Evolutionary conservation across 37 sponge, comb jelly and placozoan species (phyloP), one percentile per base, ranked within the genome.

Genomic region (Hormiphora californensis): DNA sequence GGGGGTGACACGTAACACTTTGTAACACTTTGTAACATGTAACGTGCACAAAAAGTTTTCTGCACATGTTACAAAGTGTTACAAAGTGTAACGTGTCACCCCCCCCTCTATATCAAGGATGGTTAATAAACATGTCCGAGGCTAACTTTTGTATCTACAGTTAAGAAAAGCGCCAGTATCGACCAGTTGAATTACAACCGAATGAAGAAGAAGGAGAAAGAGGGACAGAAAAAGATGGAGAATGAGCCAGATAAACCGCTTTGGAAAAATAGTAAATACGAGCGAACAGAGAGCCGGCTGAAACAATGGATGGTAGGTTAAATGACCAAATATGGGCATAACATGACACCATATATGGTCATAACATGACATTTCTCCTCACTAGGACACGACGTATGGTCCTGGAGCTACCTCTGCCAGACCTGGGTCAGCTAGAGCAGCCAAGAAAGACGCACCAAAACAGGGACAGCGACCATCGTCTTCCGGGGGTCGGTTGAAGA

Each of bases 261-360:
- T 1, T 73, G 81, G 81, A 73, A 73, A 21, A 73, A 40, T 30
- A 73, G 81, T 28, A 73, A 73, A 41, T 73, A 73, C 46, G 81
- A 73, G 23, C 9, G 81, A 28, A 73, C 81, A 19, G 81, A 73
- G 22, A 73, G 81, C 81, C 9, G 81, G n/a, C 38, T 73, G 17
- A 73, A 73, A 40, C 81, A 73, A 28, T 73, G 81, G 81, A 73
- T 73, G 81, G 81, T 73, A 41, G 22, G 81, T 15, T 49, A n/a
- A n/a, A n/a, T n/a, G n/a, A n/a, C n/a, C n/a, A n/a, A n/a, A n/a
- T n/a, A n/a, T n/a, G n/a, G n/a, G n/a, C n/a, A n/a, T n/a, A n/a
- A n/a, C n/a, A n/a, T n/a, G n/a, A n/a, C n/a, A n/a, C n/a, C n/a
- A n/a, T n/a, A n/a, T n/a, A n/a, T n/a, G n/a, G n/a, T n/a, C n/a